Evolutionary conservation across 2,113 vertebrate species (phyloP).

Genomic region (Balaeniceps rex): DNA sequence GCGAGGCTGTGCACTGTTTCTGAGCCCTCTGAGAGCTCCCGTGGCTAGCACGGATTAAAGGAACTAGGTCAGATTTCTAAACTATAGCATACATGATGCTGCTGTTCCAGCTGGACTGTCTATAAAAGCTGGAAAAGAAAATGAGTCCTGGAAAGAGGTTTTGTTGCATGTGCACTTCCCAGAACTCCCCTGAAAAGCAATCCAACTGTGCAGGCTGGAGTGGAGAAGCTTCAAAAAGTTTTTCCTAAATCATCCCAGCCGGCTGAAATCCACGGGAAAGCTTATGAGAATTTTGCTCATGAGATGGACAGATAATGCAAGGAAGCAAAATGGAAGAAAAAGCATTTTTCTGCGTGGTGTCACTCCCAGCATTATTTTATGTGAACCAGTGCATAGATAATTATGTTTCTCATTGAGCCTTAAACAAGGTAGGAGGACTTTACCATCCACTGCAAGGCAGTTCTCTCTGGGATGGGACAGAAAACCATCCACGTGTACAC

Average conservation of each 20-base stretch:
- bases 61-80: constrained; percentile 58
- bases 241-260: constrained; percentile 32
- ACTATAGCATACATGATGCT: background rate
- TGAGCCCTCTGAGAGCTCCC: constrained; percentile 40
- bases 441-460: background rate
- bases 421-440: background rate
- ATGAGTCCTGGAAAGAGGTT: constrained; percentile 49
- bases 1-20: background rate
- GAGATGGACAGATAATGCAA: background rate
- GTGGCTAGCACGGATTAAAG: background rate
- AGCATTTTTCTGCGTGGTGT: background rate
- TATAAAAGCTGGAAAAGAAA: constrained; percentile 54
- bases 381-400: background rate
- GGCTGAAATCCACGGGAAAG: background rate
- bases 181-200: constrained; percentile 39
- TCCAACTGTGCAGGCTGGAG: constrained; percentile 45
- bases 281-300: constrained; percentile 13
- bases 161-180: constrained; percentile 45
- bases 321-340: background rate
- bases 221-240: constrained; percentile 49
- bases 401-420: background rate
- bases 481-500: background rate
- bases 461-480: background rate
- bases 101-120: constrained; percentile 61
- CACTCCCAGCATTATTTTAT: background rate